phyloP scores from a whole-genome alignment of 1,140 invertebrate species.

The Anastrepha ludens region DNA sequence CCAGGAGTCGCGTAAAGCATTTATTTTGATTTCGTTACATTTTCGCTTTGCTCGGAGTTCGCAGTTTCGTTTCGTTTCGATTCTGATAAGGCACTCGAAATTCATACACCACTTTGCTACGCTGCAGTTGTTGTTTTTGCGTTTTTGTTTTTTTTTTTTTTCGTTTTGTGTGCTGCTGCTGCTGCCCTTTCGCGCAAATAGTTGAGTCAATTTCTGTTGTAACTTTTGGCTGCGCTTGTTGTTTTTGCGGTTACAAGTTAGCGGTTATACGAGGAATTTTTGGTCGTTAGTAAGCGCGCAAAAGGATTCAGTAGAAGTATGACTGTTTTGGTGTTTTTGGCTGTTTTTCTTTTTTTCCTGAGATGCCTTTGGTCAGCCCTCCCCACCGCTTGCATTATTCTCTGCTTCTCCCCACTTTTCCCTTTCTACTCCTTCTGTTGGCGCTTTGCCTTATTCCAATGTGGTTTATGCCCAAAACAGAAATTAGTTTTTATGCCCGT shows the following conservation, averaged over 20 bases:
- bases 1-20: slow-evolving; percentile 25
- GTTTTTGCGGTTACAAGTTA: slow-evolving; percentile 42
- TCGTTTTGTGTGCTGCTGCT: not conserved
- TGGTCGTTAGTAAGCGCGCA: slow-evolving; percentile 30
- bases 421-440: not conserved
- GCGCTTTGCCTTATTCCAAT: not conserved
- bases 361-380: not conserved
- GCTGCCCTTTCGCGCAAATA: slow-evolving; percentile 38
- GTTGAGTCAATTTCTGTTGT: slow-evolving; percentile 45
- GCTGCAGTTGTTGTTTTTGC: not conserved
- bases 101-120: not conserved
- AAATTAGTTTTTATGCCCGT: slow-evolving; percentile 41
- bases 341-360: not conserved
- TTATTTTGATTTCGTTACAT: slow-evolving; percentile 49
- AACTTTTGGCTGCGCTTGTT: slow-evolving; percentile 32
- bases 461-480: slow-evolving; percentile 45
- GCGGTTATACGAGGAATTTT: slow-evolving; percentile 35
- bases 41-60: slow-evolving; percentile 9
- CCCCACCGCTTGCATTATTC: not conserved
- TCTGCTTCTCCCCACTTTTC: not conserved
- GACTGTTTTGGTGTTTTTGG: not conserved
- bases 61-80: slow-evolving; percentile 1
- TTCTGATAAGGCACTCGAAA: slow-evolving; percentile 9
- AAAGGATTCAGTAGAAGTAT: not conserved
- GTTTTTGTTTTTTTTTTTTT: not conserved